Conservation (phyloP, 2,113 vertebrate species). For the Oreotrochilus melanogaster region DNA sequence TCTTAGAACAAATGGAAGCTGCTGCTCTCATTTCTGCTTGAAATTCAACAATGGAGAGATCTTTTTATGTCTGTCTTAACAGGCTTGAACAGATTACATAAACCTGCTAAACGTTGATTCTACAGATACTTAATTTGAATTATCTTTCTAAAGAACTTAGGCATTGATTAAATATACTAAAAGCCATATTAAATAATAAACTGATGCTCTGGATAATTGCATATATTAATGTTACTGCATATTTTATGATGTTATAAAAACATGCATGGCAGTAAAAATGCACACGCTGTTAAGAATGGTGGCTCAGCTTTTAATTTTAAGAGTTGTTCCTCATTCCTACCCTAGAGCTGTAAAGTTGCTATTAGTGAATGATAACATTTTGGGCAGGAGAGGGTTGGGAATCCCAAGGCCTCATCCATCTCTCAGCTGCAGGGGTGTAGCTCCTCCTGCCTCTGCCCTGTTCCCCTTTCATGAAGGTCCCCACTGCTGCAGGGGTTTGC, state of each 20-base stretch:
- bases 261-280: background rate
- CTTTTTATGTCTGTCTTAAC: background rate
- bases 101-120: slow-evolving; percentile 31
- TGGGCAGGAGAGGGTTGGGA: background rate
- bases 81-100: background rate
- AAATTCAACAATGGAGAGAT: background rate
- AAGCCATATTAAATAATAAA: background rate
- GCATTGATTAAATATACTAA: background rate
- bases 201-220: background rate
- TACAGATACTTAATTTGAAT: background rate
- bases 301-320: background rate
- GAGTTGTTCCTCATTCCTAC: background rate
- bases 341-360: background rate
- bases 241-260: background rate
- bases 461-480: background rate
- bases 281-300: background rate
- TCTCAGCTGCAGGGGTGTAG: background rate
- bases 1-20: slow-evolving; percentile 7
- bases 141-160: background rate
- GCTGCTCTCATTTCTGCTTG: slow-evolving; percentile 15
- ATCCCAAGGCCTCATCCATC: background rate
- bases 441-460: fast-evolving
- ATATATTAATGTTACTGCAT: background rate
- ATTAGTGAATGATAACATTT: background rate
- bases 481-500: background rate